Base-by-base conservation (phyloP, 37 sponge, comb jelly and placozoan species). In the Diacarnus erythraeanus region DNA sequence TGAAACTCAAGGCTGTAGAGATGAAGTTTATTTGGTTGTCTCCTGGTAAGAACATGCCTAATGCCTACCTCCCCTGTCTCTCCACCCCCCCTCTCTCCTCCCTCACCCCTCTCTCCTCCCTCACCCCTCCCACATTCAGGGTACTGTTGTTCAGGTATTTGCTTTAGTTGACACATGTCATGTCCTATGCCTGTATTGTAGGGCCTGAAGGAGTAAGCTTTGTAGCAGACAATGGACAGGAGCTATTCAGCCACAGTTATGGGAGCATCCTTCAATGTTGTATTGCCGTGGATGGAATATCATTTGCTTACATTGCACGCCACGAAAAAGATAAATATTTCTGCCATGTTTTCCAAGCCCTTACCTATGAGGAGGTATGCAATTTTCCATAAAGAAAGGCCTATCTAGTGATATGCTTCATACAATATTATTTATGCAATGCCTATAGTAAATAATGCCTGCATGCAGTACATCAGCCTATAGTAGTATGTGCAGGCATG, bases 341-440 rank as follows among this genome's bases (percentile, higher is more conserved):
- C 67, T 91, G 92, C 57, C 92, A 87, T 75, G 92, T 77, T 9
- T 91, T 91, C 61, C 83, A 80, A 36, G 42, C 79, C 38, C 57
- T 82, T 4, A 86, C 77, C 15, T 58, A 72, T 60, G 80, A 86
- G n/a, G 92, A 86, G 78, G 92, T 91, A 56, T 47, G 51, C 12
- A 47, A 47, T 12, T 47, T 47, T 6, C 10, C 51, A 47, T 12
- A 6, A 47, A 15, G 51, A 12, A 47, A 47, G 51, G 51, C 6
- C 10, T 47, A 47, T n/a, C n/a, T n/a, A n/a, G n/a, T n/a, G n/a
- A n/a, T n/a, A n/a, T n/a, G n/a, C n/a, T n/a, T n/a, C n/a, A n/a
- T n/a, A n/a, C n/a, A n/a, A n/a, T n/a, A n/a, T n/a, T n/a, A n/a
- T n/a, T n/a, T n/a, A n/a, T n/a, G n/a, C n/a, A n/a, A n/a, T n/a